Evolutionary conservation across 1,140 invertebrate species (phyloP).

Genomic region (Drosophila parabipectinata): DNA sequence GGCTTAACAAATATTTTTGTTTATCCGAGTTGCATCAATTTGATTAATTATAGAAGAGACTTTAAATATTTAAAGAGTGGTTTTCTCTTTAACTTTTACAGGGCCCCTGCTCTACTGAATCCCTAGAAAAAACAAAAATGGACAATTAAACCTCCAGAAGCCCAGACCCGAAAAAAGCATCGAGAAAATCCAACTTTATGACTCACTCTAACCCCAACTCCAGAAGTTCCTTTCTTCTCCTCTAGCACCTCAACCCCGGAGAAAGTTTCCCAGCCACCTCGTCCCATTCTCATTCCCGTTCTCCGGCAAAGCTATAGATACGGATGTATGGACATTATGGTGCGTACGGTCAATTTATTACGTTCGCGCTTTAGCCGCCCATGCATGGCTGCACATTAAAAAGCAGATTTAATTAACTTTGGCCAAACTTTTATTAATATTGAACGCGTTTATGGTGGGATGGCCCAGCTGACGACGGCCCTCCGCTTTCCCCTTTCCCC

Average conservation of each 20-base stretch:
- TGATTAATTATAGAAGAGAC: background rate
- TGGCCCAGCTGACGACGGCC: conserved; percentile 28
- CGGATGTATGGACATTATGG: conserved; percentile 62
- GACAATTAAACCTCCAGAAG: conserved; percentile 20
- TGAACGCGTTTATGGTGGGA: conserved; percentile 65
- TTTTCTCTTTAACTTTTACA: background rate
- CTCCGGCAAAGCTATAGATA: conserved; percentile 27
- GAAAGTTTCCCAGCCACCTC: conserved; percentile 29
- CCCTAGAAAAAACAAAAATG: background rate
- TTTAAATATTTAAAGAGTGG: no score
- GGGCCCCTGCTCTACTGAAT: no score
- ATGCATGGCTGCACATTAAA: conserved; percentile 80
- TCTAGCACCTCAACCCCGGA: conserved; percentile 18
- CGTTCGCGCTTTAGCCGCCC: conserved; percentile 59
- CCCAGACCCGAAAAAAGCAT: conserved; percentile 15
- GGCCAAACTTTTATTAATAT: conserved; percentile 80
- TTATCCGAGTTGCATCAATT: background rate
- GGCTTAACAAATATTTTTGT: background rate
- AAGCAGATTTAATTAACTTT: conserved; percentile 81
- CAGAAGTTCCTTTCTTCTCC: background rate
- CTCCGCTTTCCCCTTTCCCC: background rate
- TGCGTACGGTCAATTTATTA: conserved; percentile 74
- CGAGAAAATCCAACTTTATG: conserved; percentile 46
- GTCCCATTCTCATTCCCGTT: conserved; percentile 10
- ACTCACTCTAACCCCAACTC: conserved; percentile 23